These are phyloP conservation scores for Agrochola circellaris DNA, from an alignment of 2,888 invertebrate species.

Conservation along the genomic window DNA sequence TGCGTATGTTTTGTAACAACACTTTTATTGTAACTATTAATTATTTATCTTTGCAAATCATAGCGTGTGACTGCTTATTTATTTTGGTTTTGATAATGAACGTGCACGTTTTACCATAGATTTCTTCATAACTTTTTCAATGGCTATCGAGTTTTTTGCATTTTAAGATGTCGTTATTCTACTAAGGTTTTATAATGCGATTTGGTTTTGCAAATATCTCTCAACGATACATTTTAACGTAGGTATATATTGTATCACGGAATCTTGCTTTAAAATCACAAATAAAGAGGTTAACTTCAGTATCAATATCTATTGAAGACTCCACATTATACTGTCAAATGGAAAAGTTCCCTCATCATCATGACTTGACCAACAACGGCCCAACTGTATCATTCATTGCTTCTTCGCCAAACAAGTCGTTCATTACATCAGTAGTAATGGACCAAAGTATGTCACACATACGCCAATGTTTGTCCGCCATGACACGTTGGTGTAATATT, in stretches of 20 bases:
- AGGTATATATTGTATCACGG: neutral
- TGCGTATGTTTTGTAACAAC: conserved; percentile 8
- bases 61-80: neutral
- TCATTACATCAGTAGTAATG: too few species aligned
- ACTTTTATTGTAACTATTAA: conserved; percentile 15
- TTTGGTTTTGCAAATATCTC: neutral
- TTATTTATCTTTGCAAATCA: conserved; percentile 11
- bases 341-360: conserved; percentile 28
- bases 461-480: conserved; percentile 34
- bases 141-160: neutral
- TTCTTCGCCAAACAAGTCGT: neutral
- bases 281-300: conserved; percentile 56
- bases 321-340: conserved; percentile 48
- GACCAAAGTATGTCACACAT: conserved; percentile 15
- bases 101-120: neutral
- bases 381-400: conserved; percentile 6
- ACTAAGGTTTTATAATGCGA: neutral
- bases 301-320: conserved; percentile 65
- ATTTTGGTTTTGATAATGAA: conserved; percentile 1
- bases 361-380: conserved; percentile 30
- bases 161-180: neutral
- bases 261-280: conserved; percentile 60
- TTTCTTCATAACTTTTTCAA: too few species aligned
- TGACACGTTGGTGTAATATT: conserved; percentile 39
- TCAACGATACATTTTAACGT: neutral